These are phyloP conservation scores for Phenacoccus solenopsis DNA, from an alignment of 1,140 invertebrate species.

Conservation along the genomic window DNA sequence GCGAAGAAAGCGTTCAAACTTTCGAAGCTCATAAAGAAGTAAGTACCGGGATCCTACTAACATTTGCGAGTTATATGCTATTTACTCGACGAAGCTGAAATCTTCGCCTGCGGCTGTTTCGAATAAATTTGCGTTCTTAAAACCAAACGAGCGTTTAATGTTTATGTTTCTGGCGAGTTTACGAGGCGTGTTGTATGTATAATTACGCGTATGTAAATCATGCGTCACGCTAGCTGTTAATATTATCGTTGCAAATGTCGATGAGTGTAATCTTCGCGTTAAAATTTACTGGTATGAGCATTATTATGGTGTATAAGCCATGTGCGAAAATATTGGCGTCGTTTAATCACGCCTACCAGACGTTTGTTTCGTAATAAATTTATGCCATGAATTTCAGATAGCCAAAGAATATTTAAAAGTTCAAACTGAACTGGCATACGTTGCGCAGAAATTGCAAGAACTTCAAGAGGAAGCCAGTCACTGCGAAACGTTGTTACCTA, in stretches of 20 bases:
- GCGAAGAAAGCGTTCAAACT: slow-evolving; percentile 62
- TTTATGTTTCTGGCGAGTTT: neutral
- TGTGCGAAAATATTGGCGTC: too few species aligned
- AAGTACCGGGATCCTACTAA: slow-evolving; percentile 25
- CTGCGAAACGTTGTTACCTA: neutral
- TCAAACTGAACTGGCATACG: neutral
- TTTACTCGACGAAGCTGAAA: neutral
- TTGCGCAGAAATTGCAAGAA: neutral
- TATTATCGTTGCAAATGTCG: too few species aligned
- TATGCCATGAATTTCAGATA: neutral
- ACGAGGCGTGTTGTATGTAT: neutral
- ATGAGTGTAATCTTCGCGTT: too few species aligned
- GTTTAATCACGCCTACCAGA: too few species aligned
- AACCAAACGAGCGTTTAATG: neutral
- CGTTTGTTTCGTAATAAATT: too few species aligned
- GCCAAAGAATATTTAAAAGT: neutral
- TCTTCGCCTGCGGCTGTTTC: neutral
- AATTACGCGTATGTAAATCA: neutral
- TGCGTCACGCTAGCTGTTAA: too few species aligned
- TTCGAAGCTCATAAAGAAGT: slow-evolving; percentile 74
- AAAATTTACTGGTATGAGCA: too few species aligned
- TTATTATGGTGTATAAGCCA: too few species aligned
- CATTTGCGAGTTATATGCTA: neutral
- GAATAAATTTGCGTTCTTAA: neutral
- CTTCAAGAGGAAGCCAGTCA: neutral